These are phyloP conservation scores for Sabellastarte sp. DNA, from an alignment of 2,888 invertebrate genomes.

Conservation along the genomic window DNA sequence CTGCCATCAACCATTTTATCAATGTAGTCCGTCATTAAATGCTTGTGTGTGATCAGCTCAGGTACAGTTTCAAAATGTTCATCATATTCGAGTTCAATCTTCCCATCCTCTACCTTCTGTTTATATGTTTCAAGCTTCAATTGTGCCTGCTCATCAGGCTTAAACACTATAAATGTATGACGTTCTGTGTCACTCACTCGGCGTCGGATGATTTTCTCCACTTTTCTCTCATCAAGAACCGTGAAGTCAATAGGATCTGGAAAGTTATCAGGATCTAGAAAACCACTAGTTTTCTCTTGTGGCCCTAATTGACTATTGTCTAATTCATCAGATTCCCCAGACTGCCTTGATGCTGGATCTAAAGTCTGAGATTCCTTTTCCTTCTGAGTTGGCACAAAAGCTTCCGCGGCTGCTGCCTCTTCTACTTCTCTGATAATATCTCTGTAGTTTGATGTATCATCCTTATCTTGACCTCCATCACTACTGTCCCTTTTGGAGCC, in stretches of 20 bases:
- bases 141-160: conserved; percentile 19
- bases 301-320: no score
- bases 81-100: conserved; percentile 10
- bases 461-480: no score
- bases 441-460: no score
- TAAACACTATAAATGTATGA: conserved; percentile 16
- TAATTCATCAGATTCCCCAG: no score
- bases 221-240: conserved; percentile 7
- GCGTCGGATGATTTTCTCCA: conserved; percentile 15
- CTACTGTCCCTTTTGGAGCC: no score
- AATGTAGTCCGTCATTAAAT: background rate
- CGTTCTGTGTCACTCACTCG: conserved; percentile 1
- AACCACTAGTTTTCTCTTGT: no score
- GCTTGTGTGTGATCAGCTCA: conserved; percentile 9
- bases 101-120: conserved; percentile 17
- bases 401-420: no score
- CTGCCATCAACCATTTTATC: conserved; percentile 1
- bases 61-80: conserved; percentile 19
- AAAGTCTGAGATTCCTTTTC: no score
- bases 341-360: no score
- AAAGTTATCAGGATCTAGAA: no score
- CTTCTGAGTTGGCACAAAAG: no score
- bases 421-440: no score
- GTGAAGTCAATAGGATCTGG: conserved; percentile 15
- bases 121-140: conserved; percentile 20